A percentile compares a stretch with the other conserved stretches of the same genome.
phyloP scores from a whole-genome alignment of 2,797 vertebrate species.

The Pangasius larnaudii region DNA sequence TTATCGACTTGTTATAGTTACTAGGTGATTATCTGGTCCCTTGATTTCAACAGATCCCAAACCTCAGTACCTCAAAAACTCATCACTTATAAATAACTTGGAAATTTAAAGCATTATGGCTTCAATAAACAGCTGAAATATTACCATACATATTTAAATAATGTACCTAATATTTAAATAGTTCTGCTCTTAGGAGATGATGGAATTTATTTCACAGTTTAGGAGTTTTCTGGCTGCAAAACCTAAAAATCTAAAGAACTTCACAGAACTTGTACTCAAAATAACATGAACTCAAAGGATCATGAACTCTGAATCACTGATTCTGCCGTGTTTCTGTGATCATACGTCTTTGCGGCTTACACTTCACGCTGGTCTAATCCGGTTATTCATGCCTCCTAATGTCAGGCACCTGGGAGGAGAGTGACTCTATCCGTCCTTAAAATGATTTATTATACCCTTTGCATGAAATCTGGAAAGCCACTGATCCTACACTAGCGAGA shows the following conservation, averaged over 20 bases:
- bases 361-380: conserved; percentile 62
- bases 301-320: neutral
- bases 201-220: neutral
- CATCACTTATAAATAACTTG: neutral
- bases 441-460: conserved; percentile 45
- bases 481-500: conserved; percentile 9
- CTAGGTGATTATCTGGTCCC: neutral
- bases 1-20: neutral
- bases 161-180: neutral
- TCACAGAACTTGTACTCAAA: neutral
- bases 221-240: neutral
- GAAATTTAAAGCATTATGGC: neutral
- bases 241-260: neutral
- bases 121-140: neutral
- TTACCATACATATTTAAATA: neutral
- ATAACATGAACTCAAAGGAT: neutral
- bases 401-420: conserved; percentile 54
- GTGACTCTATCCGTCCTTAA: conserved; percentile 47
- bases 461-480: conserved; percentile 48
- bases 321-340: conserved; percentile 47
- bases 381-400: conserved; percentile 67
- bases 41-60: neutral
- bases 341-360: conserved; percentile 56
- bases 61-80: neutral
- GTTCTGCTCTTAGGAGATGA: neutral